phyloP scores from a whole-genome alignment of 2,888 invertebrate species.

The Caenorhabditis virilis region DNA sequence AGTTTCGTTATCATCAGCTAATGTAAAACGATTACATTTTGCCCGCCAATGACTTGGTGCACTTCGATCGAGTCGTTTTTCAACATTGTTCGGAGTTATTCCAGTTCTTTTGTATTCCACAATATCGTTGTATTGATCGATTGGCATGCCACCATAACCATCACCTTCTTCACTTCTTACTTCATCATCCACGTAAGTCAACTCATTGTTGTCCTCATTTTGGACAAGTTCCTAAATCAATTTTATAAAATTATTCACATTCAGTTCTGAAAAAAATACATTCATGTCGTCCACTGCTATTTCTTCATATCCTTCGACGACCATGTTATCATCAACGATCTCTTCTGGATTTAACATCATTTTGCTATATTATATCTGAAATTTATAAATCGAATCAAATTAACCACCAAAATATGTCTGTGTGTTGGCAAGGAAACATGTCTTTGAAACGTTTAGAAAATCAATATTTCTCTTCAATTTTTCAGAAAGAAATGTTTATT shows the following conservation, averaged over 20 bases:
- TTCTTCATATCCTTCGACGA: constrained; percentile 33
- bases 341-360: constrained; percentile 18
- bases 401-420: too few relatives aligned
- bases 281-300: constrained; percentile 32
- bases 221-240: constrained; percentile 25
- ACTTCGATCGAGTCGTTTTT: constrained; percentile 40
- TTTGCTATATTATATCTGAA: too few relatives aligned
- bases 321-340: constrained; percentile 29
- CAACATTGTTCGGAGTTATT: constrained; percentile 22
- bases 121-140: constrained; percentile 48
- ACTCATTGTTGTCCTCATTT: constrained; percentile 1
- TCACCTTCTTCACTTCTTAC: constrained; percentile 33
- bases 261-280: constrained; percentile 1
- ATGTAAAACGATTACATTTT: constrained; percentile 42
- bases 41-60: constrained; percentile 55
- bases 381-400: too few relatives aligned
- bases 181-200: constrained; percentile 25
- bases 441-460: too few relatives aligned
- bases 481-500: too few relatives aligned
- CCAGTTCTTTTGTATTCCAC: constrained; percentile 41
- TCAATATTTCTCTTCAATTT: too few relatives aligned
- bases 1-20: constrained; percentile 50
- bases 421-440: too few relatives aligned
- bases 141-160: constrained; percentile 48
- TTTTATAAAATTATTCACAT: background rate